Evolutionary conservation across 2,888 invertebrate genomes (phyloP), one percentile per base, ranked within the genome.

Genomic region (Ochropleura plecta): DNA sequence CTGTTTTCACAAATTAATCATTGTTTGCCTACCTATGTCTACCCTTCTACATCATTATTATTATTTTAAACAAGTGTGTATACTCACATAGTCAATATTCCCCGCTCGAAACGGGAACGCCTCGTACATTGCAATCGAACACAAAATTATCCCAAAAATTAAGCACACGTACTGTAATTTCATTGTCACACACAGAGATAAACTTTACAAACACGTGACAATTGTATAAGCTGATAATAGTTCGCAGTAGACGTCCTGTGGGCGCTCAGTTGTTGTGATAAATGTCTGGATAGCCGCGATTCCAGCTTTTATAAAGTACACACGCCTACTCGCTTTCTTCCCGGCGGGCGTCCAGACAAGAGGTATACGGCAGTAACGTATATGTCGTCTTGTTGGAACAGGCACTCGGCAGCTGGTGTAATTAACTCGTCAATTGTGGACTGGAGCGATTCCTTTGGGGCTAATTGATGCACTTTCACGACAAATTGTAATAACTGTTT

Each of bases 11-110:
- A 59, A 59, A 75, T 12, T 8, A 76, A 14, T 53, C 9, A 30
- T 48, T 60, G 5, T 62, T 48, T 49, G 2, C 18, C 40, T 10
- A 76, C 16, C 4, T 42, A 40, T 42, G 30, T 9, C 5, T 40
- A 42, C 42, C 4, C 10, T n/a, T 5, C 10, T 51, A 60, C 10
- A n/a, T 18, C 16, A 53, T 16, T 53, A 30, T 20, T 44, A 12
- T 42, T 62, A 44, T 55, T 70, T 2, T 55, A 59, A 0, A 40
- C 8, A 30, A 51, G 20, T 44, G 14, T 51, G 51, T 20, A 63
- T 84, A 95, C 95, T 96, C 89, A 96, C 95, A 90, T 96, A 95
- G 88, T 95, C 95, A 78, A 95, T 95, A 73, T 91, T 95, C 59
- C 93, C 92, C 40, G 88, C 87, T 46, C 91, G 90, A 81, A 92